Evolutionary conservation across 2,888 invertebrate species (phyloP), one percentile per base, ranked within the genome.

Genomic region (Metalampra italica): DNA sequence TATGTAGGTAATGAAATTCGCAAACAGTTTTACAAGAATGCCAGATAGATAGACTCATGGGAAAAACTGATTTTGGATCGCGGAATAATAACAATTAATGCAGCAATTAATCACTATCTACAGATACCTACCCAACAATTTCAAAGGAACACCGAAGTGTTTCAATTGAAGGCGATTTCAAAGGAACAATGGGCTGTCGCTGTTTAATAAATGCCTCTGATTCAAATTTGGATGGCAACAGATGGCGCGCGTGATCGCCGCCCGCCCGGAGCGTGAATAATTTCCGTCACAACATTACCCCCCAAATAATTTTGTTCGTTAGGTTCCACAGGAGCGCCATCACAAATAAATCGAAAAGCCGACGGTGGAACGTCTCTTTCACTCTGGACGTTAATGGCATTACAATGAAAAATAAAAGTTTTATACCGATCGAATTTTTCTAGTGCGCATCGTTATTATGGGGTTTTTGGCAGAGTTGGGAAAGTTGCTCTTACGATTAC

Each of bases 181-280:
- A 73, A 70, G 64, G 64, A 71, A 76, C 71, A 77, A 72, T 71
- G 68, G 67, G 60, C 51, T 22, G 53, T 48, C 60, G 66, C 64
- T 71, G 60, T 78, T 75, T 78, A 78, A 77, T 79, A 78, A 79
- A 78, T 77, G 74, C 65, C 67, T 61, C 66, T 57, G 64, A 75
- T 77, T 78, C 68, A 74, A 78, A 78, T 76, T 71, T 71, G 69
- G 76, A 64, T 56, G 65, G 71, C 64, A 68, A 70, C 79, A 80
- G 79, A 77, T 79, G 79, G 75, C 56, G 62, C 55, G 60, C 63
- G 60, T 69, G 68, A 77, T 77, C 69, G 71, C 65, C 60, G 57
- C 56, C 60, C 43, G 62, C 59, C 64, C 60, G 53, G 60, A 57
- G 66, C 66, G 70, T 71, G 71, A 78, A 77, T 78, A 77, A 78